Percentiles rank a stretch among this genome's conserved stretches.
Conservation (phyloP, 1,140 invertebrate species). For the Panulirus ornatus region DNA sequence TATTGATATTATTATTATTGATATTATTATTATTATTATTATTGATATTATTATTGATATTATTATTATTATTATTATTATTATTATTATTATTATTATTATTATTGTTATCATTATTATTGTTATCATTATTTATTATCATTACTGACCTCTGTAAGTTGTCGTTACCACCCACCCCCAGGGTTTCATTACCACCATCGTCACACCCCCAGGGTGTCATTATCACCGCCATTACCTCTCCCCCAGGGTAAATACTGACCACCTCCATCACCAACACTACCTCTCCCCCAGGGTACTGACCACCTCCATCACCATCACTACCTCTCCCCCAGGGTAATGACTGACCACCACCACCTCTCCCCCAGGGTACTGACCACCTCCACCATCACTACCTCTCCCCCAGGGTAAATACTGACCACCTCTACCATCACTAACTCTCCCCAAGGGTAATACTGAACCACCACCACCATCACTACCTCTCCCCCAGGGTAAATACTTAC, state of each 20-base stretch:
- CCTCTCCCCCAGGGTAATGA: too few species aligned
- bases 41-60: too few species aligned
- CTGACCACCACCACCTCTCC: background rate
- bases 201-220: background rate
- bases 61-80: too few species aligned
- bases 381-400: background rate
- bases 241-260: background rate
- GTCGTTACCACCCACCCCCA: background rate
- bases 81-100: too few species aligned
- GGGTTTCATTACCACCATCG: background rate
- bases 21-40: too few species aligned
- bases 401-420: background rate
- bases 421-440: background rate
- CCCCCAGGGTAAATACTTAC: too few species aligned
- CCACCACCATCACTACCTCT: too few species aligned
- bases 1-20: too few species aligned
- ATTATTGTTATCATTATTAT: background rate
- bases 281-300: background rate
- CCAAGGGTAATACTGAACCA: too few species aligned
- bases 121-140: background rate
- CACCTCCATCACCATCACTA: background rate
- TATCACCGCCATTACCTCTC: too few species aligned
- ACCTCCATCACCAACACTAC: background rate
- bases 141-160: too few species aligned
- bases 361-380: background rate